Evolutionary conservation across 1,140 invertebrate species (phyloP).

Genomic region (Cydia strobilella): DNA sequence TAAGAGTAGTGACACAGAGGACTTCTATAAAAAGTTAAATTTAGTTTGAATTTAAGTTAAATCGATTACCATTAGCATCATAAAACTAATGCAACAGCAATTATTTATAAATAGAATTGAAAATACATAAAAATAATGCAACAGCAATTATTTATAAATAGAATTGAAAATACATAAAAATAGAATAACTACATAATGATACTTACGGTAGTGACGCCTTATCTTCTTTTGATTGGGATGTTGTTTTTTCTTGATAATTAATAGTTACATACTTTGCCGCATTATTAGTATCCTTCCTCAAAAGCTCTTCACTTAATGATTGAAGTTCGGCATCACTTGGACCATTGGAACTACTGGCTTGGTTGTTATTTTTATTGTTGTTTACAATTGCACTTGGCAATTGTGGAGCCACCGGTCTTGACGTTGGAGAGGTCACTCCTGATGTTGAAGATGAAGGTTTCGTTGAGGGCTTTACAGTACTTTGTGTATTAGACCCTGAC

Average conservation of each 20-base stretch:
- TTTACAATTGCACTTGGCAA: conserved; percentile 71
- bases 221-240: conserved; percentile 83
- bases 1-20: not conserved
- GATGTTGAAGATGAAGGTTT: conserved; percentile 42
- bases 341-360: conserved; percentile 42
- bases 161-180: not conserved
- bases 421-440: conserved; percentile 42
- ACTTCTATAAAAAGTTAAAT: no score
- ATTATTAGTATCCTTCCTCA: conserved; percentile 86
- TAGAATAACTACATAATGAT: not conserved
- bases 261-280: conserved; percentile 83
- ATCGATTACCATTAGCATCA: not conserved
- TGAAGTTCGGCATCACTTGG: conserved; percentile 82
- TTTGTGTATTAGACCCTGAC: conserved; percentile 51
- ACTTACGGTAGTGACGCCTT: conserved; percentile 87
- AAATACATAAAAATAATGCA: not conserved
- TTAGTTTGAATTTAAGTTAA: no score
- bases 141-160: not conserved
- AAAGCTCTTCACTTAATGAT: conserved; percentile 85
- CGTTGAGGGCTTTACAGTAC: conserved; percentile 32
- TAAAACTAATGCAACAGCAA: no score
- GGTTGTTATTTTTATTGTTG: conserved; percentile 54
- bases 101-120: not conserved
- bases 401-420: conserved; percentile 54
- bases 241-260: conserved; percentile 87